A percentile compares a stretch with the other conserved stretches of the same genome.
Conservation (phyloP, 2,797 vertebrate species). For the Miichthys miiuy region DNA sequence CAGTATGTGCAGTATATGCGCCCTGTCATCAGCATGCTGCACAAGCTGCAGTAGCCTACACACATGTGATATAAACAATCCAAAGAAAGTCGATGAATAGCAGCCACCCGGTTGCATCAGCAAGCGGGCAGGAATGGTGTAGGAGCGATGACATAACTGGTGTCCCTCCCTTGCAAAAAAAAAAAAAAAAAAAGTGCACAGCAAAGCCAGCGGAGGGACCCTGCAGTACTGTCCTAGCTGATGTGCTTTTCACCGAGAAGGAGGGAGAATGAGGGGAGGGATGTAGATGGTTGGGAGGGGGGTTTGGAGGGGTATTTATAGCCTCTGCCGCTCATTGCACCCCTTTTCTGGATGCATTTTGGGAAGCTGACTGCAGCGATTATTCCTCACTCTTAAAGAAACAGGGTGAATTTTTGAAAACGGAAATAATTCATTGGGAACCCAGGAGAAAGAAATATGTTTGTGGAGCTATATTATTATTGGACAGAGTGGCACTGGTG, state of each 20-base stretch:
- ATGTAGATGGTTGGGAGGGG: constrained; percentile 41
- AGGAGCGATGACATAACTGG: constrained; percentile 82
- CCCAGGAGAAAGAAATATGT: constrained; percentile 32
- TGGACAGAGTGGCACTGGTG: constrained; percentile 41
- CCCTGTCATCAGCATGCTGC: constrained; percentile 23
- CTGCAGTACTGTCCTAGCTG: constrained; percentile 80
- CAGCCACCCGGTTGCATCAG: constrained; percentile 61
- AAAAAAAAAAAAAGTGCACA: constrained; percentile 60
- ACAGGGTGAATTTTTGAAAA: constrained; percentile 28
- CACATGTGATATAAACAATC: constrained; percentile 62
- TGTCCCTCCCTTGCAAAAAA: constrained; percentile 70
- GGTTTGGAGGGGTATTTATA: constrained; percentile 80
- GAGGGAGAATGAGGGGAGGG: constrained; percentile 51
- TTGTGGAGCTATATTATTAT: constrained; percentile 58
- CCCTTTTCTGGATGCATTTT: constrained; percentile 65
- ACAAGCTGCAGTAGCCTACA: constrained; percentile 53
- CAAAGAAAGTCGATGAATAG: constrained; percentile 59
- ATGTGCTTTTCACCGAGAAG: constrained; percentile 73
- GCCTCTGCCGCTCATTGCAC: constrained; percentile 69
- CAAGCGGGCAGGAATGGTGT: constrained; percentile 60
- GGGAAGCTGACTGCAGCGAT: constrained; percentile 75
- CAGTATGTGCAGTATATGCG: constrained; percentile 32
- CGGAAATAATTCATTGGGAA: constrained; percentile 74
- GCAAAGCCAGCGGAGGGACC: constrained; percentile 66
- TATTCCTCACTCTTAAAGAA: constrained; percentile 61